Evolutionary conservation across 1,140 invertebrate genomes (phyloP).

Genomic region (Andricus grossulariae): DNA sequence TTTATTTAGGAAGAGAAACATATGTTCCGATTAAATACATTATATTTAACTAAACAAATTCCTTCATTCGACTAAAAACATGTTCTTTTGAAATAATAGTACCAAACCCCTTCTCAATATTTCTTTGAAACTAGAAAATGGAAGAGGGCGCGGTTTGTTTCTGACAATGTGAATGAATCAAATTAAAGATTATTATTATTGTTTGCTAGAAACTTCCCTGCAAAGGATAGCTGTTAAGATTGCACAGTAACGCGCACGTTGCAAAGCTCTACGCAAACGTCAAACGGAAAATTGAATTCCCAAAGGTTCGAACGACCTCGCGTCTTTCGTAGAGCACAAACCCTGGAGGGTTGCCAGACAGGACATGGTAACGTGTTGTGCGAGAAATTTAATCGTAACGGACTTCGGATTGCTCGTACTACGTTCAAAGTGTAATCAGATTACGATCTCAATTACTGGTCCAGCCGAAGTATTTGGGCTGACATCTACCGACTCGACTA

Average conservation of each 20-base stretch:
- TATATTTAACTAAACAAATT: too few relatives aligned
- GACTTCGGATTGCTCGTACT: slow-evolving; percentile 53
- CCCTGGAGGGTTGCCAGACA: slow-evolving; percentile 61
- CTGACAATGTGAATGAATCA: too few relatives aligned
- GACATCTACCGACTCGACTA: slow-evolving; percentile 58
- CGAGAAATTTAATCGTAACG: slow-evolving; percentile 62
- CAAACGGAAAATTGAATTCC: slow-evolving; percentile 62
- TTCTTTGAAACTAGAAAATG: too few relatives aligned
- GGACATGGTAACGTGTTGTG: slow-evolving; percentile 54
- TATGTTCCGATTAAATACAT: too few relatives aligned
- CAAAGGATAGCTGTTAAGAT: neutral
- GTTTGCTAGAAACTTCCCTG: too few relatives aligned
- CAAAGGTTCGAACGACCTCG: slow-evolving; percentile 55
- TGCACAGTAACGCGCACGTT: neutral
- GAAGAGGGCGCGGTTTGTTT: too few relatives aligned
- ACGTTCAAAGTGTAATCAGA: slow-evolving; percentile 59
- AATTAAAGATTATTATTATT: too few relatives aligned
- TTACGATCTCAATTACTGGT: slow-evolving; percentile 61
- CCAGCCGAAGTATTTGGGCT: slow-evolving; percentile 59
- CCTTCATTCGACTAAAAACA: too few relatives aligned
- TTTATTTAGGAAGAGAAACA: too few relatives aligned
- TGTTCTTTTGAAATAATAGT: too few relatives aligned
- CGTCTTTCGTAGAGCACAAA: slow-evolving; percentile 56
- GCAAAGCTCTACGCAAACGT: slow-evolving; percentile 44
- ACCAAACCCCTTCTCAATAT: too few relatives aligned